Evolutionary conservation across 2,797 vertebrate genomes (phyloP).

Genomic region (Gila robusta): DNA sequence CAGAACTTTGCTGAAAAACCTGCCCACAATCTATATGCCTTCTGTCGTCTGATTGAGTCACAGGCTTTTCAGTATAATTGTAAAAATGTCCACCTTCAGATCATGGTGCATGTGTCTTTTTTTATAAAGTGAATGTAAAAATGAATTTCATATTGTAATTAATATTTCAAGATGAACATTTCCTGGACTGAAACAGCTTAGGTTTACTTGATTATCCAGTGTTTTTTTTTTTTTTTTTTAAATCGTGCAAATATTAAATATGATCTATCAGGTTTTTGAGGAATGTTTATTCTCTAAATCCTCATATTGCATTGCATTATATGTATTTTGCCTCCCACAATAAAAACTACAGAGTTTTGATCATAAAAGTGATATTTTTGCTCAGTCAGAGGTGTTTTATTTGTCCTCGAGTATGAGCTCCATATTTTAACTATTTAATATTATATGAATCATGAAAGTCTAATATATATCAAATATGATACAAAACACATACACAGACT

Average conservation of each 20-base stretch:
- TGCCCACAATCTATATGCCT: neutral
- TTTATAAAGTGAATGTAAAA: neutral
- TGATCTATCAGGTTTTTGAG: neutral
- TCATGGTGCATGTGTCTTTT: neutral
- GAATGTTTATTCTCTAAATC: neutral
- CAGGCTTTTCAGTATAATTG: neutral
- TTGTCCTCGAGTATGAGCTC: neutral
- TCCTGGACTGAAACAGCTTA: neutral
- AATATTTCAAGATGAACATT: neutral
- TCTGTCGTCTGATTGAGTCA: no score
- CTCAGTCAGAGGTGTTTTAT: neutral
- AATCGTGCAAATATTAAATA: neutral
- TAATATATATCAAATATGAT: neutral
- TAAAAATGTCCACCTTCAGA: neutral
- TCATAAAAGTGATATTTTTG: neutral
- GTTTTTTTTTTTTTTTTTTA: no score
- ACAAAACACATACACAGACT: neutral
- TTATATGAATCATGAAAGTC: neutral
- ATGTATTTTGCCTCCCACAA: neutral
- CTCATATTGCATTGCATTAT: neutral
- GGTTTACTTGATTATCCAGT: neutral
- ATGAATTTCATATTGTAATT: neutral
- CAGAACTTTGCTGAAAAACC: neutral
- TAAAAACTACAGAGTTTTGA: neutral
- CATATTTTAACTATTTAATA: neutral